Conservation (phyloP, 2,888 invertebrate genomes). For the Tachina fera region DNA sequence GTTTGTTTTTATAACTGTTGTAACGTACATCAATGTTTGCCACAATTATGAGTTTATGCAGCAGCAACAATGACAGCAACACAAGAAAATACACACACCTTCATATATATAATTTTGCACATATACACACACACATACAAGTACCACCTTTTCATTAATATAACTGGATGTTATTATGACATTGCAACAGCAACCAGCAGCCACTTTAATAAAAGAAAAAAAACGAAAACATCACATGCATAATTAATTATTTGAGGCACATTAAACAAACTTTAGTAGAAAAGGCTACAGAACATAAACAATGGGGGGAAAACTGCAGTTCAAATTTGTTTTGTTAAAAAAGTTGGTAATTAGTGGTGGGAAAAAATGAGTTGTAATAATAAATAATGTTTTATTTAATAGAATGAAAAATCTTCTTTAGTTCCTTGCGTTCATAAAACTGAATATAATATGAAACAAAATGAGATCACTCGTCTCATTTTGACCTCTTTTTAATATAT, state of each 20-base stretch:
- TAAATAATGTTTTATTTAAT: conserved; percentile 14
- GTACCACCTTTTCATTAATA: conserved; percentile 18
- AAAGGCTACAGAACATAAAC: conserved; percentile 15
- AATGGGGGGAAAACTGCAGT: conserved; percentile 7
- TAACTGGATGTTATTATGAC: conserved; percentile 46
- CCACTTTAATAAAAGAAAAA: conserved; percentile 1
- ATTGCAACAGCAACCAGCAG: conserved; percentile 37
- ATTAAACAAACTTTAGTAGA: conserved; percentile 52
- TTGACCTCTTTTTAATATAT: too few species aligned
- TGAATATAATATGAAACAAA: neutral
- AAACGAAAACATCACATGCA: conserved; percentile 59
- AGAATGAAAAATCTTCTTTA: neutral
- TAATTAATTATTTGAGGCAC: conserved; percentile 67
- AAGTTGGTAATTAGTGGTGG: conserved; percentile 32
- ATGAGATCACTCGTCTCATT: neutral
- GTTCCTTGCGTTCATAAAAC: neutral
- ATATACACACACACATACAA: neutral
- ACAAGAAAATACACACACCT: neutral
- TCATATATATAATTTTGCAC: neutral
- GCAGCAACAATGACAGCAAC: conserved; percentile 6
- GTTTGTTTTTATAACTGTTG: conserved; percentile 36
- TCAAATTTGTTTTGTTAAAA: conserved; percentile 19
- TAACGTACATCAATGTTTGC: conserved; percentile 61
- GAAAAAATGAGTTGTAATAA: conserved; percentile 39
- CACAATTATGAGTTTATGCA: conserved; percentile 58